Evolutionary conservation across 2,888 invertebrate genomes (phyloP).

Genomic region (Lycaena phlaeas): DNA sequence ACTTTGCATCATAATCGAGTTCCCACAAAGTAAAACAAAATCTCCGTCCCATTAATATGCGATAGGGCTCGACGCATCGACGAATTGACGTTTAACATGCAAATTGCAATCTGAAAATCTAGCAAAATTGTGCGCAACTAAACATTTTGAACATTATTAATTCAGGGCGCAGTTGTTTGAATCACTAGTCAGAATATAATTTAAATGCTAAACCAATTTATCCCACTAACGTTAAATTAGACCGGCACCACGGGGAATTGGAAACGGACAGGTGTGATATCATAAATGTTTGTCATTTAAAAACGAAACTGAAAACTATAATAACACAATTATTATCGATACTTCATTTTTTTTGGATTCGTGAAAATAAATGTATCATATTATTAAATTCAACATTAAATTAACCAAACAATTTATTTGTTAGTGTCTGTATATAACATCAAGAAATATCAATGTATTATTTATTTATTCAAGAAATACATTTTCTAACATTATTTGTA

Average conservation of each 20-base stretch:
- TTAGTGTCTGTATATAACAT: too few relatives aligned
- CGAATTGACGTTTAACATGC: slow-evolving; percentile 71
- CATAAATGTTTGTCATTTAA: background rate
- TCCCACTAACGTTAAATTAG: slow-evolving; percentile 59
- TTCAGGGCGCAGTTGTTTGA: slow-evolving; percentile 63
- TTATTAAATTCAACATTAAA: too few relatives aligned
- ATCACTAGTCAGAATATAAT: slow-evolving; percentile 62
- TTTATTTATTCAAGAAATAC: too few relatives aligned
- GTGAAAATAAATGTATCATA: too few relatives aligned
- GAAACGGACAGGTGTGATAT: slow-evolving; percentile 40
- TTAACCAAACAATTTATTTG: too few relatives aligned
- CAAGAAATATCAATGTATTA: too few relatives aligned
- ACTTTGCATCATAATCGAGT: slow-evolving; percentile 72
- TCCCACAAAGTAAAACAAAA: slow-evolving; percentile 70
- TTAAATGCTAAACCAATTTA: slow-evolving; percentile 69
- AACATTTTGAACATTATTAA: slow-evolving; percentile 67
- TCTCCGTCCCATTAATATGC: slow-evolving; percentile 67
- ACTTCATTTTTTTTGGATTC: too few relatives aligned
- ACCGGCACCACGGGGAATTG: slow-evolving; percentile 44
- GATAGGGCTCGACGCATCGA: slow-evolving; percentile 66
- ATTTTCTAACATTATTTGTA: too few relatives aligned
- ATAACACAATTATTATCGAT: background rate
- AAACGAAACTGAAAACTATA: background rate
- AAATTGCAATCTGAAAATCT: slow-evolving; percentile 71
- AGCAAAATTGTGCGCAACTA: slow-evolving; percentile 65